phyloP scores from a whole-genome alignment of 2,113 vertebrate genomes.

The Tylochromis polylepis region DNA sequence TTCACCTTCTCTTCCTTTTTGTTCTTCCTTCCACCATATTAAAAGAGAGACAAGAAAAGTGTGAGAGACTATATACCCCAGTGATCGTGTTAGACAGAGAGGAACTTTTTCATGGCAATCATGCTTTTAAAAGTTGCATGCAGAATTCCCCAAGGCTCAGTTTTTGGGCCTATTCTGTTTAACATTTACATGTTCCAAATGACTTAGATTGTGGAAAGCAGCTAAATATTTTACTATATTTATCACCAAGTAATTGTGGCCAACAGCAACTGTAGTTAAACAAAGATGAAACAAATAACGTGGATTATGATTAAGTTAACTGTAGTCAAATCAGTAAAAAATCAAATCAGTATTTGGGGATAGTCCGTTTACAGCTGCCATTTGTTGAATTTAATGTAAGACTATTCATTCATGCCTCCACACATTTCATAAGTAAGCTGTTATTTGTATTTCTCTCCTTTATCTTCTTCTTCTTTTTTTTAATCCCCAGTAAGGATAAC shows the following conservation, averaged over 20 bases:
- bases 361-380: no score
- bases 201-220: neutral
- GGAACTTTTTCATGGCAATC: neutral
- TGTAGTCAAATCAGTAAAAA: neutral
- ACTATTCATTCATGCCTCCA: no score
- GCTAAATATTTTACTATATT: neutral
- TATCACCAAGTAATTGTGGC: neutral
- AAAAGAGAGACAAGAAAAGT: neutral
- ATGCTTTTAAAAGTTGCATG: neutral
- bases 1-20: neutral
- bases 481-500: neutral
- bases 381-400: no score
- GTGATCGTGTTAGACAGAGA: neutral
- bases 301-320: neutral
- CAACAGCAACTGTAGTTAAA: neutral
- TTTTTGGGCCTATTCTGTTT: neutral
- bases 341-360: neutral
- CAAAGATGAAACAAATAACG: neutral
- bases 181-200: neutral
- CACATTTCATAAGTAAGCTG: neutral
- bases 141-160: neutral
- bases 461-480: neutral
- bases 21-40: neutral
- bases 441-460: neutral
- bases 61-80: neutral